These are phyloP conservation scores for Megalurothrips usitatus DNA, from an alignment of 2,888 invertebrate genomes.

Conservation along the genomic window DNA sequence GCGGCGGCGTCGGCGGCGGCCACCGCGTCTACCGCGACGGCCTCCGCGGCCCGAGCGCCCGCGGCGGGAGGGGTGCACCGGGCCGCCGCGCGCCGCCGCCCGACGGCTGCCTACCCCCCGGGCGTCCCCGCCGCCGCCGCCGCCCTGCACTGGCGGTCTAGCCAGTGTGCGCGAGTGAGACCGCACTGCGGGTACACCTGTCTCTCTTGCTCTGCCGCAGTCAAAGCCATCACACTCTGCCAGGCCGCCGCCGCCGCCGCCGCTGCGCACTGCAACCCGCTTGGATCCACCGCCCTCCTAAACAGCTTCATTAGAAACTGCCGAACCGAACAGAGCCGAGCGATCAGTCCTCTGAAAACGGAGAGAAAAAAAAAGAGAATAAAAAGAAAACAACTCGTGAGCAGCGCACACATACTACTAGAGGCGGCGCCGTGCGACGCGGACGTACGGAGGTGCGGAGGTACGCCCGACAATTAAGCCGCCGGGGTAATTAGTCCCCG, in stretches of 20 bases:
- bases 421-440: not conserved
- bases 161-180: too few species aligned
- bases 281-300: too few species aligned
- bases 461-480: not conserved
- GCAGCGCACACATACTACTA: not conserved
- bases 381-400: too few species aligned
- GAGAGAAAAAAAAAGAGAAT: too few species aligned
- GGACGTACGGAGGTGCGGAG: too few species aligned
- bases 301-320: too few species aligned
- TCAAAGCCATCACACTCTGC: too few species aligned
- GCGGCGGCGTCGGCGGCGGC: not conserved
- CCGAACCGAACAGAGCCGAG: too few species aligned
- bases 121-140: not conserved
- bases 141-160: too few species aligned
- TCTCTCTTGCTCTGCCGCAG: not conserved
- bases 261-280: too few species aligned
- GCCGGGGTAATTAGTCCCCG: not conserved
- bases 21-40: too few species aligned
- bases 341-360: too few species aligned
- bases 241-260: not conserved
- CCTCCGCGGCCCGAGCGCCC: not conserved
- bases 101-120: not conserved
- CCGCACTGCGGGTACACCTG: not conserved
- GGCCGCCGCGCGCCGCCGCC: not conserved
- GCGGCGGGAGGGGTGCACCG: not conserved